Evolutionary conservation across 2,113 vertebrate species (phyloP), one percentile per base, ranked within the genome.

Genomic region (Scophthalmus maximus): DNA sequence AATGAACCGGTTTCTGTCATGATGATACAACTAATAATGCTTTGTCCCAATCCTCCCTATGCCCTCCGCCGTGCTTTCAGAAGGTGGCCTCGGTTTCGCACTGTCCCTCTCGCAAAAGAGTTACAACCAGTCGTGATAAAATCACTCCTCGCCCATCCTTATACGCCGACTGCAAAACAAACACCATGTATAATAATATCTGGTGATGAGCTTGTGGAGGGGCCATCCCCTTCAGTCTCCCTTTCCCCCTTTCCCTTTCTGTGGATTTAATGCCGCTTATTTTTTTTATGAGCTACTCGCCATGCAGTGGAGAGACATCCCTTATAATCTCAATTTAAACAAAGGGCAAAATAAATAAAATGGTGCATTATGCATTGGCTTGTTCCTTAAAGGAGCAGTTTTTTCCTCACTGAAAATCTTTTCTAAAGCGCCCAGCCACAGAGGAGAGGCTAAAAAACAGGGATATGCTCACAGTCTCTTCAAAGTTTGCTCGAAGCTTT

Each of bases 1-100:
- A 83, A 75, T 80, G 10, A 82, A 77, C 68, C 50, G 65, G 82
- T 82, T 79, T 76, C 74, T 80, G 78, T 84, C 73, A 85, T 26
- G 70, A 85, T 26, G 70, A 66, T 66, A 69, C 77, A 82, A 85
- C 83, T 80, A 81, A 81, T 79, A 59, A 69, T 73, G 77, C 51
- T 67, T 83, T 70, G 70, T 74, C 50, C 73, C 52, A 70, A 25
- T 83, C 61, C 67, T 51, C 59, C 30, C 30, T 18, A 6, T n/a
- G n/a, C 30, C 22, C 3, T 8, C 23, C 52, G 53, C 30, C 11
- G 2, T 9, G 20, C 46, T 76, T 73, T 70, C 55, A 46, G 23
- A 61, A 6, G 34, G 17, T 72, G 46, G 61, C 62, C 57, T 56
- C 17, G 51, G 46, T 53, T 71, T 20, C 9, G 58, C n/a, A 66